Base-by-base conservation (phyloP, 1,140 invertebrate species). In the Scaptomyza pallida region DNA sequence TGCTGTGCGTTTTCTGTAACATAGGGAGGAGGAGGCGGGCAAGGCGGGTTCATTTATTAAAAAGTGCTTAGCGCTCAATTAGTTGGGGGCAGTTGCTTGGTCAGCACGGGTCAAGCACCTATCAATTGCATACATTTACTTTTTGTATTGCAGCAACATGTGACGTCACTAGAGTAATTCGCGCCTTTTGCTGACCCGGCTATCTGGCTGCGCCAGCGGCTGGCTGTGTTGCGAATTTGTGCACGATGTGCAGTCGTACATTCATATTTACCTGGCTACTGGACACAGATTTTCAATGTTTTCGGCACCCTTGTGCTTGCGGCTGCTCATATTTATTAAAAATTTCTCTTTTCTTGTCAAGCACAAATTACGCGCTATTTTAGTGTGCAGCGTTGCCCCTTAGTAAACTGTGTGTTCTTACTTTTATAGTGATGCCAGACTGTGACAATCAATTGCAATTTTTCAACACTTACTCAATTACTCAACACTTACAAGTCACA, bases 211-310 rank as follows among this genome's bases (percentile, higher is more conserved):
- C 44, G 1, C 15, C 1, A 12, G 21, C 35, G 15, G 43, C 15
- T 33, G 13, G 16, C 30, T 48, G 10, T 4, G 5, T n/a, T 52
- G 17, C 4, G 15, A 40, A 6, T 2, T 2, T 8, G 15, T n/a
- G 8, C 0, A 12, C 10, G 8, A 15, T 12, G 15, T 72, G 1
- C n/a, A 37, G 8, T n/a, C 33, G 5, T 9, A 9, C 17, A n/a
- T 9, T 8, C 5, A 15, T 44, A 75, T 35, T 77, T 85, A 90
- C 89, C 89, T 90, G 47, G 81, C 30, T 41, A 78, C 71, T 19
- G 89, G 89, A 63, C 89, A 90, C 63, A 90, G 69, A 81, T 90
- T 90, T 81, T 90, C 89, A 74, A 89, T 88, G 52, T 90, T 90
- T 59, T 90, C 85, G 6, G 62, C 50, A 67, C 74, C 80, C 35